Conservation (phyloP, 2,888 invertebrate genomes). For the Drosophila barbarae region DNA sequence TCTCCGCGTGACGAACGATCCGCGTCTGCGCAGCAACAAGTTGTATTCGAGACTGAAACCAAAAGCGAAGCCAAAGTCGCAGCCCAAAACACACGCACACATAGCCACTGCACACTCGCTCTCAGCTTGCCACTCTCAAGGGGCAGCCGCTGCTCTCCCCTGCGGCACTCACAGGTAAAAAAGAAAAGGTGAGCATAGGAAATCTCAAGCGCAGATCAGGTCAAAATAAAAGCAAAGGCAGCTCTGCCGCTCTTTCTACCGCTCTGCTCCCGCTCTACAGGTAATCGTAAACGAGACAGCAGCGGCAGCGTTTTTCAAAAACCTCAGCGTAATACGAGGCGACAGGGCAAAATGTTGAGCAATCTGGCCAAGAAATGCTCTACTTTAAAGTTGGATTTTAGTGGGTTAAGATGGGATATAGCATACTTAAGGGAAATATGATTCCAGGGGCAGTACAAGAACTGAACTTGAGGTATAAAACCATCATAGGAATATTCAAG, state of each 20-base stretch:
- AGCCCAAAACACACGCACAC: conserved; percentile 22
- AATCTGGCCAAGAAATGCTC: conserved; percentile 13
- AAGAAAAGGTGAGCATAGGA: conserved; percentile 55
- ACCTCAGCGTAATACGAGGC: conserved; percentile 64
- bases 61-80: conserved; percentile 32
- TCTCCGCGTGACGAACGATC: conserved; percentile 26
- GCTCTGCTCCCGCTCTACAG: conserved; percentile 39
- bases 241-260: conserved; percentile 7
- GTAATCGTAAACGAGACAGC: conserved; percentile 49
- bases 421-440: not conserved
- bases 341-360: conserved; percentile 19
- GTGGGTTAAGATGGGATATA: not conserved
- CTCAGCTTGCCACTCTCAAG: not conserved
- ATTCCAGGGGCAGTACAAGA: not conserved
- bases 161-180: conserved; percentile 56
- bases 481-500: too few species aligned
- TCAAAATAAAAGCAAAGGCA: conserved; percentile 58
- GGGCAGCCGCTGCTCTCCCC: not conserved
- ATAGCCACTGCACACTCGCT: conserved; percentile 1
- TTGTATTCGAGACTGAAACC: conserved; percentile 75
- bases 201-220: conserved; percentile 60
- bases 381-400: not conserved
- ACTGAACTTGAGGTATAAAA: rapidly evolving
- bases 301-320: conserved; percentile 39
- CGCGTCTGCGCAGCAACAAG: conserved; percentile 78